Evolutionary conservation across 2,888 invertebrate genomes (phyloP), one percentile per base, ranked within the genome.

Genomic region (Cephus pulcher): DNA sequence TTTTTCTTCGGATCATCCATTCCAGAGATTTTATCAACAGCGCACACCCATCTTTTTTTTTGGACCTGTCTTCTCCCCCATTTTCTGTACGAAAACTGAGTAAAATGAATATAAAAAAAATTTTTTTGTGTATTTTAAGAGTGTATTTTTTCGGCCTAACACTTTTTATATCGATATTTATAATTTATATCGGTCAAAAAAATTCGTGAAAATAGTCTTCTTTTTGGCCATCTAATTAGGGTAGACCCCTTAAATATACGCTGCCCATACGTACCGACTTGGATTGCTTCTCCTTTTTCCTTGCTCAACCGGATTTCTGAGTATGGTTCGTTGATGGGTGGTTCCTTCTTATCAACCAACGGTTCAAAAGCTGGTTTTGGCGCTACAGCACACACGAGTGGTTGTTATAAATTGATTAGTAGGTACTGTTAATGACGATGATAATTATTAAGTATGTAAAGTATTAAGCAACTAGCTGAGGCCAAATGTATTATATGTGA

Each of bases 291-390:
- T 76, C 89, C 86, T 79, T 89, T 88, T 75, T 90, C 90, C 83
- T 89, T 90, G 86, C 92, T 92, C 82, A 93, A 82, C 80, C 93
- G 89, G 84, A 93, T 92, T 90, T 93, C 93, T 74, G 88, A 86
- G 82, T 91, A 92, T 69, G 87, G 86, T 77, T 89, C 89, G 56
- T 88, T 89, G 81, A 81, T 81, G 76, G 88, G 84, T 32, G 80
- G 82, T 81, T 85, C 85, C 85, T 88, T 88, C 78, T 86, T 84
- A 73, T 88, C 86, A 75, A 88, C 81, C 84, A 90, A 81, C 80
- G 89, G 87, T 83, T 84, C 84, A 83, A 91, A 90, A 82, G 88
- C 90, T 84, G 91, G 86, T 83, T 89, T 91, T 80, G 91, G 91
- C 77, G 91, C 92, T 92, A 86, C 74, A 79, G 69, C 34, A 79